A percentile compares a stretch with the other conserved stretches of the same genome.
phyloP scores from a whole-genome alignment of 1,140 invertebrate species.

The Zeugodacus cucurbitae region DNA sequence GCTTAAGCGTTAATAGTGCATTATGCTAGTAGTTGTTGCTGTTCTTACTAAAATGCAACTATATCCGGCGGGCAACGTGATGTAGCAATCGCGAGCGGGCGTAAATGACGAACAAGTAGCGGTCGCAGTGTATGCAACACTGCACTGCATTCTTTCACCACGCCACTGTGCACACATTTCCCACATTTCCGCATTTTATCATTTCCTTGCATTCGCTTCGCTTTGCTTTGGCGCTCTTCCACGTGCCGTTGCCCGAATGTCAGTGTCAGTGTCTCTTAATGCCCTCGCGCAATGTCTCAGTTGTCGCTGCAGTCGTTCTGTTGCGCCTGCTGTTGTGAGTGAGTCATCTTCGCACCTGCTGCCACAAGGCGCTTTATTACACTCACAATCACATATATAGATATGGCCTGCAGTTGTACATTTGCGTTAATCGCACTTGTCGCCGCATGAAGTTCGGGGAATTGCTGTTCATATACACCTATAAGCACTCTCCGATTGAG shows the following conservation, averaged over 20 bases:
- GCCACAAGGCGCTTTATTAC: not conserved
- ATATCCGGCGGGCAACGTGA: not conserved
- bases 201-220: not conserved
- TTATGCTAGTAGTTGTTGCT: not conserved
- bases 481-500: too few species aligned
- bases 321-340: not conserved
- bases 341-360: slow-evolving; percentile 15
- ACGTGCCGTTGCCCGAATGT: slow-evolving; percentile 1
- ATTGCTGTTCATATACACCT: not conserved
- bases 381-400: not conserved
- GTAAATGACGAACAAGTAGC: not conserved
- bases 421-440: not conserved
- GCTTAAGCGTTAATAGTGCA: not conserved
- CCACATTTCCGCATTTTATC: slow-evolving; percentile 14
- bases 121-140: not conserved
- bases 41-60: not conserved
- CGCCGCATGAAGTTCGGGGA: not conserved
- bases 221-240: not conserved
- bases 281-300: not conserved
- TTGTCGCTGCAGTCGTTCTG: not conserved
- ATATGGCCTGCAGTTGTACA: not conserved
- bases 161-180: not conserved
- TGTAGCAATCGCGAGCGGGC: not conserved
- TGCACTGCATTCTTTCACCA: not conserved
- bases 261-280: slow-evolving; percentile 23